Percentiles rank a stretch among this genome's conserved stretches.
Conservation (phyloP, 2,888 invertebrate species). For the Drosophila mimica region DNA sequence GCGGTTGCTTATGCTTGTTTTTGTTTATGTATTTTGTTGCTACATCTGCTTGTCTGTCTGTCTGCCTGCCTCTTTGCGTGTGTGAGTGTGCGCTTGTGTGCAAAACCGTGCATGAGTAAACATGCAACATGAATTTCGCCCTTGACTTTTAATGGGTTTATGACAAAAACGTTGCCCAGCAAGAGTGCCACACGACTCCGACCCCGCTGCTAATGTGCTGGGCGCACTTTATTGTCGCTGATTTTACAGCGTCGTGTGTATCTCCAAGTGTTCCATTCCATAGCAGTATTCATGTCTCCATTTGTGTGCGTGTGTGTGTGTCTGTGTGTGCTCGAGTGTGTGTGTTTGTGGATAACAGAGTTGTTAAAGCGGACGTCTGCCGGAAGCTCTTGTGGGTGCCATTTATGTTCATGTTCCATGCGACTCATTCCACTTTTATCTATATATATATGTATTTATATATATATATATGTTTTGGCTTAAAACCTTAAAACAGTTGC, state of each 20-base stretch:
- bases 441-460: constrained; percentile 5
- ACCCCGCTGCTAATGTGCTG: constrained; percentile 62
- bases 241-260: constrained; percentile 33
- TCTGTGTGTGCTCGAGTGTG: constrained; percentile 17
- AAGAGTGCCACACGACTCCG: constrained; percentile 2
- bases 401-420: constrained; percentile 75
- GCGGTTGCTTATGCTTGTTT: constrained; percentile 33
- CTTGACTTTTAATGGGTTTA: constrained; percentile 82
- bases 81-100: constrained; percentile 19
- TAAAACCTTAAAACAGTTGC: constrained; percentile 46
- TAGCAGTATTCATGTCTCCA: background rate
- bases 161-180: constrained; percentile 72
- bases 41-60: constrained; percentile 30
- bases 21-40: constrained; percentile 43
- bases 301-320: constrained; percentile 7
- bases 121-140: constrained; percentile 81
- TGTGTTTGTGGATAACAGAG: constrained; percentile 61
- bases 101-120: constrained; percentile 60
- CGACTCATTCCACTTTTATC: constrained; percentile 65
- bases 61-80: background rate
- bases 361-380: constrained; percentile 76
- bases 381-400: constrained; percentile 78
- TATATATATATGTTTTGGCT: constrained; percentile 21
- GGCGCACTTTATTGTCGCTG: constrained; percentile 52
- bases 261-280: constrained; percentile 1